Base-by-base conservation (phyloP, 1,140 invertebrate species). In the Anastatus disparis region DNA sequence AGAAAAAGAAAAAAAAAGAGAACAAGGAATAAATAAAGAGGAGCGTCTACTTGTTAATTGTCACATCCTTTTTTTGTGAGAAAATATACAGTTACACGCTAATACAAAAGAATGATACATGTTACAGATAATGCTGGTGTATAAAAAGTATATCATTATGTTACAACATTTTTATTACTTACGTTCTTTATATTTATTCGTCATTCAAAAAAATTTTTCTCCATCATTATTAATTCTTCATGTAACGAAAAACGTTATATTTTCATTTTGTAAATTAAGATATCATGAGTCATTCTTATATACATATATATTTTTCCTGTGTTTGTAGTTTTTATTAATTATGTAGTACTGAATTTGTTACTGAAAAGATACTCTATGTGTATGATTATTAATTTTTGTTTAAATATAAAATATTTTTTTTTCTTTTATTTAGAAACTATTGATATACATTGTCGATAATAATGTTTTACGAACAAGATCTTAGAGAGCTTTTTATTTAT, bases 401-500 rank as follows among this genome's bases (percentile, higher is more conserved):
- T n/a, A n/a, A n/a, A n/a, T n/a, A n/a, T n/a, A n/a, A 55, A 22
- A 26, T 59, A 20, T 29, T 3, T 68, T n/a, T 29, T 56, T 53
- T 46, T 63, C 20, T 55, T 13, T 61, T n/a, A n/a, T n/a, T n/a
- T 6, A 46, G 1, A 8, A 55, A 52, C n/a, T 52, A 59, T 70
- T 63, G n/a, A n/a, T n/a, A n/a, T n/a, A 31, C 35, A 24, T 55
- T 44, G 59, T 44, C 42, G 29, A 67, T 58, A 67, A 58, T 31
- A 52, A 64, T 66, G 44, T 66, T 66, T 66, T 55, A 40, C 44
- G 53, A 50, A 35, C 17, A 42, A 48, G 26, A 61, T 22, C 1
- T 9, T 52, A 61, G 22, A 68, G 56, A 69, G 56, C 56, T 69
- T 69, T 61, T 69, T 69, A 69, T 69, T 69, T 69, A 61, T 69